Evolutionary conservation across 2,888 invertebrate genomes (phyloP).

Genomic region (Heteromurus nitidus): DNA sequence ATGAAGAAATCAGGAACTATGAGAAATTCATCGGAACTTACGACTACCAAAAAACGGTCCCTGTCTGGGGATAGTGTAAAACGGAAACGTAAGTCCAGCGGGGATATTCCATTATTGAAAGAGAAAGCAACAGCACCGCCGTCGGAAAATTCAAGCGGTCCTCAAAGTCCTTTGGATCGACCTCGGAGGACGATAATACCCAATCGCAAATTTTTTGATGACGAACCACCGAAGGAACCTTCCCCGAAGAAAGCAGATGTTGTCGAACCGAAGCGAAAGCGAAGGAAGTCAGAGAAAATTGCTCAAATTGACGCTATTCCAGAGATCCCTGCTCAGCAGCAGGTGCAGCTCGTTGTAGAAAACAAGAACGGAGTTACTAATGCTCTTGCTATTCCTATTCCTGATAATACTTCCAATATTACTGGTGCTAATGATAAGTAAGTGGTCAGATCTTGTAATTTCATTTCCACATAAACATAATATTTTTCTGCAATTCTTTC

Average conservation of each 20-base stretch:
- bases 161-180: slow-evolving; percentile 1
- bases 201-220: slow-evolving; percentile 45
- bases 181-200: slow-evolving; percentile 60
- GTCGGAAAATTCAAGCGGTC: too few relatives aligned
- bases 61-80: background rate
- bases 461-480: too few relatives aligned
- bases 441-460: too few relatives aligned
- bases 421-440: background rate
- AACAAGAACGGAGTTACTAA: background rate
- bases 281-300: slow-evolving; percentile 45
- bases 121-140: background rate
- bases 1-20: background rate
- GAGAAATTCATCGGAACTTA: background rate
- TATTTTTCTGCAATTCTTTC: too few relatives aligned
- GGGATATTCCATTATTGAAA: background rate
- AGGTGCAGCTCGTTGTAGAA: background rate
- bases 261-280: slow-evolving; percentile 20
- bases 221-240: slow-evolving; percentile 1
- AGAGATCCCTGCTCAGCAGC: background rate
- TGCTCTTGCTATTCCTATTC: background rate
- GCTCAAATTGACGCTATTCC: background rate
- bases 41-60: background rate
- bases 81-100: background rate
- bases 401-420: background rate
- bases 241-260: slow-evolving; percentile 5